Evolutionary conservation across 2,888 invertebrate species (phyloP).

Genomic region (Antitype chi): DNA sequence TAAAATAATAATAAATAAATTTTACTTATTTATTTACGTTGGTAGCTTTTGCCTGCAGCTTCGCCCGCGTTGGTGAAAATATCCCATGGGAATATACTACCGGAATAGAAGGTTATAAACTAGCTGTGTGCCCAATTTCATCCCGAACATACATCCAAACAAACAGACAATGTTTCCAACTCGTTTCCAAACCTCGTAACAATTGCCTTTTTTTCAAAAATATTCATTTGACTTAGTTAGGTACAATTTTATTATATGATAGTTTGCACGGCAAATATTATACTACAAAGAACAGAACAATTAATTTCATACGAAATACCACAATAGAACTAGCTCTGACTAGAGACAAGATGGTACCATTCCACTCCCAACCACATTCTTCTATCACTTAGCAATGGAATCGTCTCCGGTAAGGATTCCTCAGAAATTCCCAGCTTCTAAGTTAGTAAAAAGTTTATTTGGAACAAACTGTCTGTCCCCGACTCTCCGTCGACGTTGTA

Average conservation of each 20-base stretch:
- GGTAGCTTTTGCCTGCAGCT: background rate
- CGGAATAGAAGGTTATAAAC: background rate
- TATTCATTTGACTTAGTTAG: background rate
- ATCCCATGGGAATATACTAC: no score
- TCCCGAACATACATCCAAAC: background rate
- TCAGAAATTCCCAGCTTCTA: conserved; percentile 51
- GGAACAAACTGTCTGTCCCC: conserved; percentile 52
- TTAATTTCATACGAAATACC: background rate
- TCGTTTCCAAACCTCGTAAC: background rate
- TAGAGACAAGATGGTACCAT: conserved; percentile 22
- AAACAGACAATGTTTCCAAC: background rate
- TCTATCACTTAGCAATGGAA: conserved; percentile 44
- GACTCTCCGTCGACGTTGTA: conserved; percentile 37
- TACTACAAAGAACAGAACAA: background rate
- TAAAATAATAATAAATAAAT: no score
- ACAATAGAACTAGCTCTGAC: background rate
- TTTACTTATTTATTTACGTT: background rate
- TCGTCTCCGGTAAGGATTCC: conserved; percentile 36
- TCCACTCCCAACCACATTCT: conserved; percentile 40
- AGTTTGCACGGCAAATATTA: background rate
- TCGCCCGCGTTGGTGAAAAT: no score
- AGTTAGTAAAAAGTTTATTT: conserved; percentile 59
- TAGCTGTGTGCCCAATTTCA: background rate
- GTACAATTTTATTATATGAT: background rate
- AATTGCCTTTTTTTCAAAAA: background rate